phyloP scores from a whole-genome alignment of 2,888 invertebrate species.

The Drosophila koepferae region DNA sequence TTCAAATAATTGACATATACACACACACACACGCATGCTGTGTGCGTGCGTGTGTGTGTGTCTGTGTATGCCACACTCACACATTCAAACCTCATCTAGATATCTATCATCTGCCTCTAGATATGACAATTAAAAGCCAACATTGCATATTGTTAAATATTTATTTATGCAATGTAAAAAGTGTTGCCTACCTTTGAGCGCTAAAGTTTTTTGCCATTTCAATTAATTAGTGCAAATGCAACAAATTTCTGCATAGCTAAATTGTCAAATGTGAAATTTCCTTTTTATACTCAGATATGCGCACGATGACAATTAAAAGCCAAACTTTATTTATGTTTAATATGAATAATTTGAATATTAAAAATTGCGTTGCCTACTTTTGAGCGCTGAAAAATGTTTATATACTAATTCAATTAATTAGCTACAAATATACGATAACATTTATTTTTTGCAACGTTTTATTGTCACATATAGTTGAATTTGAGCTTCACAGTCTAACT shows the following conservation, averaged over 20 bases:
- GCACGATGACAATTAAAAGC: constrained; percentile 10
- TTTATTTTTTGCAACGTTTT: not conserved
- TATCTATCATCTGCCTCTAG: not conserved
- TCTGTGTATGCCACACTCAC: not conserved
- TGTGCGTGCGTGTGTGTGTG: not conserved
- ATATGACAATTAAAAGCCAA: constrained; percentile 23
- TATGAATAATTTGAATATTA: not conserved
- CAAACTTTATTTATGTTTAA: constrained; percentile 5
- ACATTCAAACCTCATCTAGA: not conserved
- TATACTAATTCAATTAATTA: constrained; percentile 5
- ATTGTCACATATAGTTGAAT: not conserved
- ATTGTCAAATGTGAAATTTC: constrained; percentile 1
- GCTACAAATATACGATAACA: not conserved
- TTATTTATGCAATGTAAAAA: constrained; percentile 8
- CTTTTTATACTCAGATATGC: not conserved
- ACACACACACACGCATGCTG: not conserved
- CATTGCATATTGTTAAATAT: constrained; percentile 15
- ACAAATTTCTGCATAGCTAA: constrained; percentile 5
- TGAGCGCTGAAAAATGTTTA: not conserved
- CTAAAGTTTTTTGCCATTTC: not conserved
- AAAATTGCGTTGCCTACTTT: constrained; percentile 21
- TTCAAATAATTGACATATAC: constrained; percentile 38
- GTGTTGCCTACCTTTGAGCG: constrained; percentile 24
- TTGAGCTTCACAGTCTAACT: not conserved
- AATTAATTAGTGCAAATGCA: constrained; percentile 21